Conservation (phyloP, 2,113 vertebrate genomes). For the Smithornis capensis region DNA sequence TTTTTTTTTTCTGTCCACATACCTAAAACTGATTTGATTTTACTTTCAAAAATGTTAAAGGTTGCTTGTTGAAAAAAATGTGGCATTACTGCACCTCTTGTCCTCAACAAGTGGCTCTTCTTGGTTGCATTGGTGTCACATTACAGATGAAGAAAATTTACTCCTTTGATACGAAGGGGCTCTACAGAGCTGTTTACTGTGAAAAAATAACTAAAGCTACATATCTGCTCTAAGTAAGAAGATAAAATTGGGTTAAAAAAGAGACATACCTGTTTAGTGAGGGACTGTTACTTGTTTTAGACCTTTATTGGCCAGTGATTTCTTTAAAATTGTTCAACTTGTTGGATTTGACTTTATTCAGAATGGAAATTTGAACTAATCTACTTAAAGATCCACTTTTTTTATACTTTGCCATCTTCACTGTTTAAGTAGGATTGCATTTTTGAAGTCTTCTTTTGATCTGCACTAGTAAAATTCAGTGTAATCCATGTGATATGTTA, state of each 20-base stretch:
- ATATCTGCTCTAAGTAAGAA: not conserved
- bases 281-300: not conserved
- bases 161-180: not conserved
- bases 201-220: not conserved
- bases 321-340: not conserved
- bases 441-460: constrained; percentile 1
- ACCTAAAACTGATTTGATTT: not conserved
- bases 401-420: not conserved
- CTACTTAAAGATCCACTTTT: not conserved
- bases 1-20: not conserved
- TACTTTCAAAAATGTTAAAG: not conserved
- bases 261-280: not conserved
- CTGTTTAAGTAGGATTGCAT: not conserved
- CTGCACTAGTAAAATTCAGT: not conserved
- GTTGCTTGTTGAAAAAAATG: not conserved
- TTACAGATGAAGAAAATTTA: not conserved
- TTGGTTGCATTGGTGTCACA: accelerated
- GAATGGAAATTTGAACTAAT: not conserved
- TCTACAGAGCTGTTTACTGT: not conserved
- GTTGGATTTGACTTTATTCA: not conserved
- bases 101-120: not conserved
- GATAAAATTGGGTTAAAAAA: not conserved
- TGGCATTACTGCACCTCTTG: not conserved
- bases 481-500: not conserved
- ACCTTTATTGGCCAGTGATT: not conserved